Evolutionary conservation across 2,797 vertebrate genomes (phyloP), one percentile per base, ranked within the genome.

Genomic region (Sphenodon punctatus): DNA sequence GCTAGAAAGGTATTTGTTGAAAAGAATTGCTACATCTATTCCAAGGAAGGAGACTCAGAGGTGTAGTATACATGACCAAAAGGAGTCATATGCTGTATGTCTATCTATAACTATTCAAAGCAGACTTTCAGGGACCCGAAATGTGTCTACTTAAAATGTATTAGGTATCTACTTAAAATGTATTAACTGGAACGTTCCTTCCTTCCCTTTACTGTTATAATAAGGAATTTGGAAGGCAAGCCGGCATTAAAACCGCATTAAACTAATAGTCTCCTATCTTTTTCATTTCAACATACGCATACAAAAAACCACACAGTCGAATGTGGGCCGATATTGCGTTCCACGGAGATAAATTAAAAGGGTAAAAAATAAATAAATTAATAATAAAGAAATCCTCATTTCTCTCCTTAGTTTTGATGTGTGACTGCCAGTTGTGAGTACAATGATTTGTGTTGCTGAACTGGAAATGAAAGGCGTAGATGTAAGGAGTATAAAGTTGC

Each of bases 401-500:
- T 38, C 67, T 80, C 58, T 46, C 49, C 41, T 36, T 30, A 60
- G 51, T n/a, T n/a, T 51, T 59, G 43, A 48, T 19, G 1, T 67
- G 22, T 14, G 74, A 13, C 73, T 38, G 56, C 81, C 22, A 60
- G 77, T 4, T 71, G 25, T 1, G 7, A 36, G 30, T 59, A 23
- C 45, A 69, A 56, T 66, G 58, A 78, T 42, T 4, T 43, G 23
- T n/a, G 25, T 53, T 70, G 69, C 70, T 71, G 88, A 90, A 87
- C 85, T 59, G 80, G 73, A 80, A 78, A 56, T 83, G 87, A 87
- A 87, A 80, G 71, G 78, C 66, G 67, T 7, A 55, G 83, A 79
- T 78, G 68, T 15, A 59, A 60, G 27, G 42, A 39, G 67, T 38
- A 42, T 11, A 17, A 39, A 72, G 74, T 42, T 49, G 6, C 56